Evolutionary conservation across 2,888 invertebrate genomes (phyloP), one percentile per base, ranked within the genome.

Genomic region (Drosophila cognata): DNA sequence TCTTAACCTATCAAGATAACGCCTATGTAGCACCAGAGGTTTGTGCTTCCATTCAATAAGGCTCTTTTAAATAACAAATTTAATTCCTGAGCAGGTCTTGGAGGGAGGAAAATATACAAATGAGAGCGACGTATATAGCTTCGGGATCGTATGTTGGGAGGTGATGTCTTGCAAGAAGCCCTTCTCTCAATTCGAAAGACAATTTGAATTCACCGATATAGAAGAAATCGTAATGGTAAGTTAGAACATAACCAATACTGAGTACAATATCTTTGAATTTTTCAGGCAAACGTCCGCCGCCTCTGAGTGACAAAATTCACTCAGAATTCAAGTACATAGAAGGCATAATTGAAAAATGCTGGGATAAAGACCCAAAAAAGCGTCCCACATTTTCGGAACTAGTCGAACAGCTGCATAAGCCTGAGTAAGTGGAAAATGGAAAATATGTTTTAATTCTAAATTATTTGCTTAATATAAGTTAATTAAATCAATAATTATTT

Each of bases 21-120:
- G 46, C 46, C 6, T 61, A 61, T 52, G 38, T 29, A n/a, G 33
- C 62, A 33, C 62, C 62, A 29, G 62, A 62, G 62, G 53, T 62
- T 21, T 25, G 58, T 33, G 25, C 2, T 4, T 21, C 41, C 0
- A 41, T 7, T 5, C 6, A 18, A 28, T 35, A 3, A 18, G n/a
- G 18, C 6, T 5, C 1, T 51, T 38, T 38, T 8, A n/a, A 29
- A n/a, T n/a, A 29, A 38, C 4, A 41, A 41, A 41, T 3, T n/a
- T 13, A 41, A 16, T 16, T 18, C n/a, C 7, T 28, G 36, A n/a
- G 7, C 41, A 56, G 56, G 18, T 56, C 2, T n/a, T 41, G 2
- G 8, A n/a, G 4, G 1, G 13, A 36, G 10, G 2, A 16, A 2
- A 33, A 3, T 35, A 25, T 18, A 33, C 43, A n/a, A 28, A 28